Base-by-base conservation (phyloP, 1,140 invertebrate species). In the Patella vulgata region DNA sequence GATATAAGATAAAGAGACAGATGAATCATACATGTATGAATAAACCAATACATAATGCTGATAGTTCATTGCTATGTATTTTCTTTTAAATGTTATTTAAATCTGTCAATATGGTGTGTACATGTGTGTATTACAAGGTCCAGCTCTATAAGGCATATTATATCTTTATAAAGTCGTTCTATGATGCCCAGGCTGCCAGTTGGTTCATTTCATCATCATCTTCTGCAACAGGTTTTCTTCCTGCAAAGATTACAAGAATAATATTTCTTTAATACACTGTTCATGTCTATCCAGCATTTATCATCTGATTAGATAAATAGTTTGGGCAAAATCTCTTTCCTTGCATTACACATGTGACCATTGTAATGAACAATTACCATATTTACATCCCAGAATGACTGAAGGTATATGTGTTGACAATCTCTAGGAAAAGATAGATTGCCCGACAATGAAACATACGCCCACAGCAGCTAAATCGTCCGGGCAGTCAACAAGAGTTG, bases 201-300 rank as follows among this genome's bases (percentile, higher is more conserved):
- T 75, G 68, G 12, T 63, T 68, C 59, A 75, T 59, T 33, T 75
- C 73, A 57, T 75, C 73, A 63, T 75, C 73, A 43, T 73, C 73
- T 14, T 73, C 70, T 50, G 56, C 62, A 3, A 48, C 31, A 46
- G 33, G 36, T 59, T 50, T 21, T 23, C 60, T 62, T 51, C 19
- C 44, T 55, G 28, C 40, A 61, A 43, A 53, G 31, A 39, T 21
- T 19, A 14, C 25, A 63, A 30, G 51, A 2, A 19, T 47, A 19
- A 25, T 40, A 51, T 30, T 39, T 17, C 0, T 43, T 27, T n/a
- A 21, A 9, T 0, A 43, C 19, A 0, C 31, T 44, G 3, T 19
- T 5, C 42, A 54, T 5, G 12, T 6, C 23, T 52, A 2, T 21
- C 21, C 2, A 44, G 11, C 28, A 1, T 44, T 33, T 17, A 21